Percentiles rank a stretch among this genome's conserved stretches.
phyloP scores from a whole-genome alignment of 2,888 invertebrate species.

The Iselma pallidipennis region DNA sequence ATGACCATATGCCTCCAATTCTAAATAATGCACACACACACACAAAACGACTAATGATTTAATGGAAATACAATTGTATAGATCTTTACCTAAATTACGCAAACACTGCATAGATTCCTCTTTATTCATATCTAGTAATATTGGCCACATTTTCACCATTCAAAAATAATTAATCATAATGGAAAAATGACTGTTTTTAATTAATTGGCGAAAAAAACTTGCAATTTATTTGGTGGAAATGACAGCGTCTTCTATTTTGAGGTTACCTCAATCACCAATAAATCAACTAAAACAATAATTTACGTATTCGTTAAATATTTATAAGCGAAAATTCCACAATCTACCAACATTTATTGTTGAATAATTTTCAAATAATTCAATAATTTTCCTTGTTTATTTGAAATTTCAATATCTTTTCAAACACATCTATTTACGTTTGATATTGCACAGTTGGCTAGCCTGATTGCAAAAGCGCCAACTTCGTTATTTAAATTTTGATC shows the following conservation, averaged over 20 bases:
- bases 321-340: background rate
- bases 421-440: constrained; percentile 7
- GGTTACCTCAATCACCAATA: constrained; percentile 33
- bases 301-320: background rate
- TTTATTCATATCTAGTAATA: constrained; percentile 79
- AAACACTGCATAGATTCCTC: constrained; percentile 89
- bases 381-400: background rate
- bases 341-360: background rate
- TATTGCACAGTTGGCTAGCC: constrained; percentile 31
- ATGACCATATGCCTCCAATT: constrained; percentile 90
- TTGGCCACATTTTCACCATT: constrained; percentile 64
- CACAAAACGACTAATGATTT: no score
- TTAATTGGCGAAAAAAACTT: constrained; percentile 16
- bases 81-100: constrained; percentile 80
- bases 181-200: background rate
- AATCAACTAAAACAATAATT: background rate
- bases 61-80: no score
- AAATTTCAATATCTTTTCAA: background rate
- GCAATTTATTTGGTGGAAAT: constrained; percentile 26
- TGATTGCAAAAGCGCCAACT: constrained; percentile 36
- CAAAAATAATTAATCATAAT: constrained; percentile 30
- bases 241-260: constrained; percentile 43
- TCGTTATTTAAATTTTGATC: constrained; percentile 26
- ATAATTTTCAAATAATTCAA: background rate
- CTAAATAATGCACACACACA: constrained; percentile 60